Conservation (phyloP, 1,140 invertebrate species). For the Drosophila mauritiana region DNA sequence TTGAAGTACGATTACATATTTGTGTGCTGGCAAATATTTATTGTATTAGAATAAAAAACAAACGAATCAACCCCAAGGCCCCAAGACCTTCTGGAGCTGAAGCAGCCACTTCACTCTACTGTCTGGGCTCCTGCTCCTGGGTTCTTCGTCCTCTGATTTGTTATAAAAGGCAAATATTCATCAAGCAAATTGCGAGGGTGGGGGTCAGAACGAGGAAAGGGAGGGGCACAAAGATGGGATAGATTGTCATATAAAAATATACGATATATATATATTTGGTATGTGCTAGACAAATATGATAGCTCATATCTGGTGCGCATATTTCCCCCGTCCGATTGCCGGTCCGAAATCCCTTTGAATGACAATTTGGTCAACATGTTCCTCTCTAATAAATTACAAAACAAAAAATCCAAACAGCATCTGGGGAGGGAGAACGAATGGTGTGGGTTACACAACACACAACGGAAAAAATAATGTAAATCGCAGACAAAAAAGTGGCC, state of each 20-base stretch:
- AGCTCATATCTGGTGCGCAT: conserved; percentile 48
- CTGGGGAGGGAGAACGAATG: neutral
- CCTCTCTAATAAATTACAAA: conserved; percentile 81
- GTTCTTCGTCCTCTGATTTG: conserved; percentile 63
- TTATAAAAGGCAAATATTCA: conserved; percentile 79
- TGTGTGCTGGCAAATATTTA: conserved; percentile 77
- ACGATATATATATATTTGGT: conserved; percentile 16
- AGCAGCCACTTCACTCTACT: conserved; percentile 20
- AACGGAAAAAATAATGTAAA: conserved; percentile 59
- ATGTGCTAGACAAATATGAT: conserved; percentile 49
- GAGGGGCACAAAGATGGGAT: conserved; percentile 1
- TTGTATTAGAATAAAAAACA: conserved; percentile 71
- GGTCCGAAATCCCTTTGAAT: conserved; percentile 75
- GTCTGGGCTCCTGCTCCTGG: conserved; percentile 23
- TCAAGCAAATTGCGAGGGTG: conserved; percentile 62
- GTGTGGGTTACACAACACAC: conserved; percentile 5
- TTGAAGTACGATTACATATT: conserved; percentile 80
- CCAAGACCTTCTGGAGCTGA: conserved; percentile 4
- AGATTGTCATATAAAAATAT: conserved; percentile 37
- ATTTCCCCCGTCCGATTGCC: conserved; percentile 1
- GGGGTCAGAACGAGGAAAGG: neutral
- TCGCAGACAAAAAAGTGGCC: conserved; percentile 71
- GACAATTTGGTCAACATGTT: conserved; percentile 82
- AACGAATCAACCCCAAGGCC: conserved; percentile 10
- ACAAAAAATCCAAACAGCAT: conserved; percentile 44